These are phyloP conservation scores for Denticeps clupeoides DNA, from an alignment of 2,797 vertebrate species.

Conservation along the genomic window DNA sequence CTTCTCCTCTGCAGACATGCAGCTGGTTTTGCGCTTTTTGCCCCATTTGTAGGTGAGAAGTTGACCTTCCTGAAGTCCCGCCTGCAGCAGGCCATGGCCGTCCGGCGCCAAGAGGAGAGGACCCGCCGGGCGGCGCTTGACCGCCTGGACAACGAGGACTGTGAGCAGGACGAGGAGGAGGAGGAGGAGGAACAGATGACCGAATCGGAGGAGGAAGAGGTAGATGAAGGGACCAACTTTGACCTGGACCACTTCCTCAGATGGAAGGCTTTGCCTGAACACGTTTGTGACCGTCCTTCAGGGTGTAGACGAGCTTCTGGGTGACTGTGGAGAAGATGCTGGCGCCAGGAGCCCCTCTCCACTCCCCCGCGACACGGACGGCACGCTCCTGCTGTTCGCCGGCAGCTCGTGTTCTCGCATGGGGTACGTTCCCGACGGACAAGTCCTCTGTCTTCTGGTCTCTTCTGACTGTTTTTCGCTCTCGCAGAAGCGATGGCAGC, in stretches of 20 bases:
- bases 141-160: slow-evolving; percentile 86
- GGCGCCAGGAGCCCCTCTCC: slow-evolving; percentile 39
- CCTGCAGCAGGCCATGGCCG: slow-evolving; percentile 88
- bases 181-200: slow-evolving; percentile 83
- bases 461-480: too few species aligned
- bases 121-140: slow-evolving; percentile 71
- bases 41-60: slow-evolving; percentile 93
- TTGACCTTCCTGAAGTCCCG: slow-evolving; percentile 80
- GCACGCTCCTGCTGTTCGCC: slow-evolving; percentile 80
- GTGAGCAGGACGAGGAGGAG: slow-evolving; percentile 75
- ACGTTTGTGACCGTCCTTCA: not conserved
- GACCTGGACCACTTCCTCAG: too few species aligned
- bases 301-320: slow-evolving; percentile 60
- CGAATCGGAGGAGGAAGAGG: slow-evolving; percentile 75
- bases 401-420: slow-evolving; percentile 81
- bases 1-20: not conserved
- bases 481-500: slow-evolving; percentile 54
- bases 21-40: too few species aligned
- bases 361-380: slow-evolving; percentile 58
- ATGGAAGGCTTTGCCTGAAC: not conserved
- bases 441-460: too few species aligned
- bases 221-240: slow-evolving; percentile 11
- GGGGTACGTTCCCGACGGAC: not conserved
- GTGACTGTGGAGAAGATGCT: slow-evolving; percentile 46
- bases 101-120: slow-evolving; percentile 74